phyloP scores from a whole-genome alignment of 2,888 invertebrate species.

The Dyspetes luteomarginatus region DNA sequence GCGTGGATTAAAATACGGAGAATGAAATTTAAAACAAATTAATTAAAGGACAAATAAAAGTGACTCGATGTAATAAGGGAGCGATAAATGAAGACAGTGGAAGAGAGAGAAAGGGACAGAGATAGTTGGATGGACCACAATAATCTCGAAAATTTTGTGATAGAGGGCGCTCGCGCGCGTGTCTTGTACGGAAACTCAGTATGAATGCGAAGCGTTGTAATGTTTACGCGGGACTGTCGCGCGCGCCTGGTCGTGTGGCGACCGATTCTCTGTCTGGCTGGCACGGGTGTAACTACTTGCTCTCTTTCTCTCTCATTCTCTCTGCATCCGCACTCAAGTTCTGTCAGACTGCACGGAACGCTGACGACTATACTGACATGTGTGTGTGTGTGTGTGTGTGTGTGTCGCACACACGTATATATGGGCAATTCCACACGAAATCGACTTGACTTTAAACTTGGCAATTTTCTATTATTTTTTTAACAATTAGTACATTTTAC shows the following conservation, averaged over 20 bases:
- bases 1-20: no score
- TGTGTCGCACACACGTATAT: not conserved
- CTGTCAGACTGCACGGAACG: conserved; percentile 46
- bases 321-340: conserved; percentile 42
- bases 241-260: conserved; percentile 65
- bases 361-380: conserved; percentile 8
- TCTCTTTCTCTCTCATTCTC: conserved; percentile 74
- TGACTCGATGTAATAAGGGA: not conserved
- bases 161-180: not conserved
- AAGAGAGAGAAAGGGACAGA: not conserved
- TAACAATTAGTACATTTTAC: no score
- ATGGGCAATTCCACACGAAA: no score
- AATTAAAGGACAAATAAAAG: not conserved
- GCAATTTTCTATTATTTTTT: no score
- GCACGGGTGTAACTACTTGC: conserved; percentile 64
- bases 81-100: not conserved
- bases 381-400: not conserved
- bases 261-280: conserved; percentile 71
- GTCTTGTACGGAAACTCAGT: conserved; percentile 25
- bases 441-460: no score
- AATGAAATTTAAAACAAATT: no score
- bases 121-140: not conserved
- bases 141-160: not conserved
- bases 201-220: conserved; percentile 75
- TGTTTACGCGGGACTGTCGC: conserved; percentile 80